Percentiles rank a stretch among this genome's conserved stretches.
Evolutionary conservation across 2,113 vertebrate genomes (phyloP).

Genomic region (Hippopotamus amphibius): DNA sequence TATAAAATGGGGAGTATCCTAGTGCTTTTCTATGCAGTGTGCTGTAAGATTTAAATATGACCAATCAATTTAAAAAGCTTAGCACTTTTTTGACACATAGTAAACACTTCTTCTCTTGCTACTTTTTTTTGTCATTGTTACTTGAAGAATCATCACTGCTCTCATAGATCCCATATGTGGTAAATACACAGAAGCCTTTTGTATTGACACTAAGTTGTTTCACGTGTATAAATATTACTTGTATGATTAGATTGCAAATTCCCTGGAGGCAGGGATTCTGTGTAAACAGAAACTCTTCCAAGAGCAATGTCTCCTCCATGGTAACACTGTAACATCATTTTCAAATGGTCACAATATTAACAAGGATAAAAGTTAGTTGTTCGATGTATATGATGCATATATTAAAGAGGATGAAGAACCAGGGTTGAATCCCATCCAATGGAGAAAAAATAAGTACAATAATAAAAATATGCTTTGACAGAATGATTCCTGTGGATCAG

Average conservation of each 20-base stretch:
- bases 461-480: background rate
- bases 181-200: background rate
- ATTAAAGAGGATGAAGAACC: background rate
- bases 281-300: background rate
- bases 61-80: background rate
- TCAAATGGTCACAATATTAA: background rate
- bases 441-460: background rate
- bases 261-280: background rate
- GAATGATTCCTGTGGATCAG: background rate
- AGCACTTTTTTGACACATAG: background rate
- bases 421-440: background rate
- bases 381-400: background rate
- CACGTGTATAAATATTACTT: background rate
- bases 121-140: background rate
- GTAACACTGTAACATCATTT: background rate
- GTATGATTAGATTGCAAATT: background rate
- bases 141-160: background rate
- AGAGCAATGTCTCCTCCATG: background rate
- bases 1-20: background rate
- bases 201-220: background rate
- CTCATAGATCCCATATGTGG: background rate
- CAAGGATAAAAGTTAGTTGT: background rate
- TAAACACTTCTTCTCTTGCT: background rate
- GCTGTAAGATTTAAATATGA: background rate
- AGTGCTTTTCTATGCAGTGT: background rate